Percentiles rank a stretch among this genome's conserved stretches.
phyloP scores from a whole-genome alignment of 1,140 invertebrate genomes.

The Reticulitermes speratus region DNA sequence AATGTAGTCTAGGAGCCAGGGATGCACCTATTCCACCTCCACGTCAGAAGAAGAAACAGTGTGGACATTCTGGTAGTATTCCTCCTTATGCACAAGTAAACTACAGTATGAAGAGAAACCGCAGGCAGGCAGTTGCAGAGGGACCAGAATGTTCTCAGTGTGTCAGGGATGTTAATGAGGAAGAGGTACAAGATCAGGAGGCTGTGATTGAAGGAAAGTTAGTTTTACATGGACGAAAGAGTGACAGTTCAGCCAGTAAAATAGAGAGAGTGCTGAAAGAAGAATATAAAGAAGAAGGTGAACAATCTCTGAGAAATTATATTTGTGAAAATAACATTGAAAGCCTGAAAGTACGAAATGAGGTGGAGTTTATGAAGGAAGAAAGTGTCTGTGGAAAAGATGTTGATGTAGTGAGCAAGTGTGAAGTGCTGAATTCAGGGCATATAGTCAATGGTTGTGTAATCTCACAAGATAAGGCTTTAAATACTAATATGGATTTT shows the following conservation, averaged over 20 bases:
- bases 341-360: neutral
- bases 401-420: neutral
- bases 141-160: neutral
- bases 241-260: neutral
- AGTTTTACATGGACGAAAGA: neutral
- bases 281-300: neutral
- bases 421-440: neutral
- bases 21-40: conserved; percentile 25
- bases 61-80: conserved; percentile 26
- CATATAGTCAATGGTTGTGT: neutral
- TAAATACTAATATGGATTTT: neutral
- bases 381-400: neutral
- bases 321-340: too few species aligned
- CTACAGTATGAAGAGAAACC: conserved; percentile 33
- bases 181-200: neutral
- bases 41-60: conserved; percentile 26
- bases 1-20: neutral
- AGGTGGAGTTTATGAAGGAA: neutral
- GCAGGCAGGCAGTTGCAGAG: conserved; percentile 16
- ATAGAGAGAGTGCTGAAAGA: neutral
- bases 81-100: conserved; percentile 33
- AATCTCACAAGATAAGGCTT: neutral
- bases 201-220: neutral
- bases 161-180: neutral
- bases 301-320: neutral